Evolutionary conservation across 2,797 vertebrate species (phyloP), one percentile per base, ranked within the genome.

Genomic region (Falco novaeseelandiae): DNA sequence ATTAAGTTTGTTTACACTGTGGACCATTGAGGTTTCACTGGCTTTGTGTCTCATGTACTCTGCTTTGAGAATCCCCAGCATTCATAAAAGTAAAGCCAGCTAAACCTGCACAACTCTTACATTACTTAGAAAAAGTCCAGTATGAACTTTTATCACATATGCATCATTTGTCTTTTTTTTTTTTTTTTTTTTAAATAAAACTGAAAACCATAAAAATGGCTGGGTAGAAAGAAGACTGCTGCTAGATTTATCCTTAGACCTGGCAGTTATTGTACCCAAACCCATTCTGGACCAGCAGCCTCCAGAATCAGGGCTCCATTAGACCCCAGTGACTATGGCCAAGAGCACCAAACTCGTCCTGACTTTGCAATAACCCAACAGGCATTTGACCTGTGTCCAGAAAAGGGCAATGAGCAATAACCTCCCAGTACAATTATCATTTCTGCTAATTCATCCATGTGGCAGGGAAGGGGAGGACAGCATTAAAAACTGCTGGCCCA

Each of bases 1-100:
- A 91, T 94, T 95, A 87, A 83, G 66, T 93, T 91, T 95, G 90
- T 91, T 94, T 96, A 73, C 67, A 26, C 14, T 79, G 63, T 54
- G 62, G 85, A 76, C 90, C 66, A 13, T 10, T 19, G 74, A 89
- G 95, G 74, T 63, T 94, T 93, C 46, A 7, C 70, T 69, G 93
- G 93, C 88, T 93, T 94, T 83, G 76, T 81, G 54, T 76, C 87
- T 96, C 87, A 44, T 72, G 65, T 77, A 46, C 52, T 81, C 83
- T 58, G 74, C 71, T 74, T 70, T 83, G 87, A 89, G 90, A 89
- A 91, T 63, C 83, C 90, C 58, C 82, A 72, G 62, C 22, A 38
- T 85, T 95, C 95, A 91, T 87, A 89, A 89, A 73, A 93, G 84
- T 4, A 70, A 91, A 82, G 82, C 62, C 71, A 61, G 36, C 63